Evolutionary conservation across 1,140 invertebrate species (phyloP).

Genomic region (Scaptodrosophila lebanonensis): DNA sequence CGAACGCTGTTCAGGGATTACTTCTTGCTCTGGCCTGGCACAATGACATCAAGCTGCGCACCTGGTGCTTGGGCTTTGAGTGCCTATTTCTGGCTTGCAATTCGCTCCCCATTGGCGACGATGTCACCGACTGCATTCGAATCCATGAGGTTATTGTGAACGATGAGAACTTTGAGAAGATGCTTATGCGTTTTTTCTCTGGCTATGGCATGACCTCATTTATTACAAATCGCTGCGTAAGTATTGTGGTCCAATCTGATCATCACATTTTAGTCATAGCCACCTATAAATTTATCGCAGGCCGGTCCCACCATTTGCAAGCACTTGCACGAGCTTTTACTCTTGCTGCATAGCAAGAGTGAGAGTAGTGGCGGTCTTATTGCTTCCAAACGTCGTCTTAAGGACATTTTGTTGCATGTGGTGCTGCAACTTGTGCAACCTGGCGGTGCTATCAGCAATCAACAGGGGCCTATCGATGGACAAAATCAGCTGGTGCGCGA

Average conservation of each 20-base stretch:
- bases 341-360: constrained; percentile 84
- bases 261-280: neutral
- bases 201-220: constrained; percentile 80
- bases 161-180: constrained; percentile 84
- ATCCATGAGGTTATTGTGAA: constrained; percentile 83
- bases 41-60: constrained; percentile 83
- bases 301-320: constrained; percentile 88
- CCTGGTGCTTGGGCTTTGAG: constrained; percentile 86
- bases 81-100: constrained; percentile 81
- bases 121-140: constrained; percentile 67
- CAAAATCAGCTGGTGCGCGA: constrained; percentile 86
- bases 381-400: constrained; percentile 81
- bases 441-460: constrained; percentile 83
- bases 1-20: constrained; percentile 84
- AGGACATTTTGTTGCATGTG: constrained; percentile 84
- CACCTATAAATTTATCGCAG: constrained; percentile 67
- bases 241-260: neutral
- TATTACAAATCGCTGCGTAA: constrained; percentile 72
- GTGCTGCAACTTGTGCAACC: constrained; percentile 85
- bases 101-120: constrained; percentile 69
- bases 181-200: constrained; percentile 85
- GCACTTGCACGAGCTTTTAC: constrained; percentile 85
- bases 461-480: constrained; percentile 88
- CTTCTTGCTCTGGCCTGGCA: constrained; percentile 83
- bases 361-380: constrained; percentile 79